phyloP scores from a whole-genome alignment of 2,888 invertebrate genomes.

The Napeogenes sylphis region DNA sequence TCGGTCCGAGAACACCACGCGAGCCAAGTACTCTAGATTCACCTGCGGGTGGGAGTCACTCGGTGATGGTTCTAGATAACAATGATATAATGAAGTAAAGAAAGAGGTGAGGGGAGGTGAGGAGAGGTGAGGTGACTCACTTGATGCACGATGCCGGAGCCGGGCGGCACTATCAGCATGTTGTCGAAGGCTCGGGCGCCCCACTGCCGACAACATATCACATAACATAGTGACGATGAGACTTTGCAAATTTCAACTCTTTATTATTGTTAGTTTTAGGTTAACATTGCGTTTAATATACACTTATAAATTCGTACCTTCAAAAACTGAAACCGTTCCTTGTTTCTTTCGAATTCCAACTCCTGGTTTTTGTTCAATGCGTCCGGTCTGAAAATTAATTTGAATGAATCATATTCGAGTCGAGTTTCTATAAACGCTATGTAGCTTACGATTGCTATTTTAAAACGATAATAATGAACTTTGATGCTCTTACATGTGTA shows the following conservation, averaged over 20 bases:
- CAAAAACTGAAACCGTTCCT: conserved; percentile 95
- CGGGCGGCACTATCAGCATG: conserved; percentile 98
- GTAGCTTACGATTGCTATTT: too few species aligned
- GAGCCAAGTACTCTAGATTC: conserved; percentile 92
- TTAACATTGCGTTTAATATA: too few species aligned
- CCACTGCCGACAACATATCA: conserved; percentile 82
- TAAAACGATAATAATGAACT: too few species aligned
- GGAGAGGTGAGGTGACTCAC: conserved; percentile 33
- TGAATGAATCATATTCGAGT: conserved; percentile 7
- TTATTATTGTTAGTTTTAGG: too few species aligned
- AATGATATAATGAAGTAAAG: conserved; percentile 44
- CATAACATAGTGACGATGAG: too few species aligned
- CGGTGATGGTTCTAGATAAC: too few species aligned
- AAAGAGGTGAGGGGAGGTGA: conserved; percentile 1
- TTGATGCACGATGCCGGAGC: conserved; percentile 98
- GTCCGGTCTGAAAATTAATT: conserved; percentile 81
- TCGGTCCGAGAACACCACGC: conserved; percentile 87
- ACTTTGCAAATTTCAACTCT: too few species aligned
- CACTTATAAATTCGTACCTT: conserved; percentile 79
- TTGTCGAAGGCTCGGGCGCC: conserved; percentile 96
- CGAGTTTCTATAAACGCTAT: too few species aligned
- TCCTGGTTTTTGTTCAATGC: conserved; percentile 95
- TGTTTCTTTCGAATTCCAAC: conserved; percentile 96
- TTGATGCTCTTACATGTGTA: too few species aligned
- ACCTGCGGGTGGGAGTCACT: conserved; percentile 76